Percentiles rank a stretch among this genome's conserved stretches.
phyloP scores from a whole-genome alignment of 2,797 vertebrate genomes.

The Rhinoraja longicauda region DNA sequence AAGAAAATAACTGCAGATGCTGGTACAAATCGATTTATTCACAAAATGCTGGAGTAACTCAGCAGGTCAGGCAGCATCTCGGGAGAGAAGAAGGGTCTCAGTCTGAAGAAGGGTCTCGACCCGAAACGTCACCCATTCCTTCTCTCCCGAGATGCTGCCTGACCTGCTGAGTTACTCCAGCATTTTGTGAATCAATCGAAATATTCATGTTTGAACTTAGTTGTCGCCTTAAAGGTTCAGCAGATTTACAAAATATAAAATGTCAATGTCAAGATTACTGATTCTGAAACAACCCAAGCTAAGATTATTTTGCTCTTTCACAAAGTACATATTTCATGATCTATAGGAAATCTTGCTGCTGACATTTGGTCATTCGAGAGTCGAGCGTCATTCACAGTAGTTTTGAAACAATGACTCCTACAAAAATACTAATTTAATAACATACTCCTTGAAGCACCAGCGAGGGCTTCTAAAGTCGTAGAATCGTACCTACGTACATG shows the following conservation, averaged over 20 bases:
- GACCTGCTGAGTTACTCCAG: too few species aligned
- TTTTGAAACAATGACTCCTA: neutral
- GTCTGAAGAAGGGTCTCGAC: too few species aligned
- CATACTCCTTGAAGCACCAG: neutral
- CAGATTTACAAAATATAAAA: neutral
- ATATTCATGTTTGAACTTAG: neutral
- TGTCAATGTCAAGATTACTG: neutral
- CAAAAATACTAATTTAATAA: neutral
- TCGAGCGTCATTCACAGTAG: neutral
- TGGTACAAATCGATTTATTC: too few species aligned
- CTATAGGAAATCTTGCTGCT: neutral
- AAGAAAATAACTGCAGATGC: too few species aligned
- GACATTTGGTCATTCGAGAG: neutral
- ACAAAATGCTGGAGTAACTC: too few species aligned
- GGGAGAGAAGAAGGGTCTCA: too few species aligned
- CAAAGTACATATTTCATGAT: neutral
- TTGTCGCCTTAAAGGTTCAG: too few species aligned
- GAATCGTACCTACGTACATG: neutral
- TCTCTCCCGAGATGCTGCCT: too few species aligned
- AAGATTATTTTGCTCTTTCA: neutral
- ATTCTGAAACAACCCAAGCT: neutral
- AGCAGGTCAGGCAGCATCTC: too few species aligned
- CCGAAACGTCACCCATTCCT: too few species aligned
- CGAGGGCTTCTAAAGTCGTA: neutral
- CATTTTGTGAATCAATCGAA: too few species aligned